phyloP scores from a whole-genome alignment of 1,140 invertebrate species.

The Leucophenga varia region DNA sequence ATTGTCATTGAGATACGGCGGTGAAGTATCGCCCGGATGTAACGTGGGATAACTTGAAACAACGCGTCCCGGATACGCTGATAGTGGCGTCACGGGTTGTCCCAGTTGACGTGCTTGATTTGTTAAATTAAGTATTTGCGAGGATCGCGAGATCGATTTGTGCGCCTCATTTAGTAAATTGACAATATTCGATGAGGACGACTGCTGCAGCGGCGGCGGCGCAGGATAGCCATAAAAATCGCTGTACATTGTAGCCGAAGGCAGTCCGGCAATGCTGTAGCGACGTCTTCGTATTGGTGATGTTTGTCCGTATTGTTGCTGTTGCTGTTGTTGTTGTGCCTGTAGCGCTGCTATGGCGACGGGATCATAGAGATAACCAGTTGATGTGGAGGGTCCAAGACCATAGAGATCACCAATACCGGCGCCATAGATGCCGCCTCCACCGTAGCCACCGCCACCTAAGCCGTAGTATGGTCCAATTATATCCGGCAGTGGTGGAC shows the following conservation, averaged over 20 bases:
- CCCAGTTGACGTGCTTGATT: conserved; percentile 47
- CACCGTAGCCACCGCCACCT: conserved; percentile 7
- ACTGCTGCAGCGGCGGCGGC: conserved; percentile 41
- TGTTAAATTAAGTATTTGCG: conserved; percentile 49
- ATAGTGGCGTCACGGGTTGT: conserved; percentile 31
- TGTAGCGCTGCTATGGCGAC: conserved; percentile 20
- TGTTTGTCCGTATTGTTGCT: conserved; percentile 23
- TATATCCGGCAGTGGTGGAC: conserved; percentile 53
- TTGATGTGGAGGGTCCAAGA: conserved; percentile 17
- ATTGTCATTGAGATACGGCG: conserved; percentile 52
- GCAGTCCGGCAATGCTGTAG: conserved; percentile 54
- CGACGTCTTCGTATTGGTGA: conserved; percentile 49
- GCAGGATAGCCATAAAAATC: conserved; percentile 49
- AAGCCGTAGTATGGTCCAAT: conserved; percentile 50
- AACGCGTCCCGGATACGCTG: conserved; percentile 31
- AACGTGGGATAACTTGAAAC: conserved; percentile 52
- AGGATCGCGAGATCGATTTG: conserved; percentile 55
- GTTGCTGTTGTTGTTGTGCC: conserved; percentile 10
- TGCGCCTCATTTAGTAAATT: conserved; percentile 55
- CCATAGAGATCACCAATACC: conserved; percentile 29
- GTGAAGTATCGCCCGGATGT: conserved; percentile 45
- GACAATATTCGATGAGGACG: conserved; percentile 49
- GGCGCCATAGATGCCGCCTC: conserved; percentile 13
- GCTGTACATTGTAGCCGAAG: conserved; percentile 53
- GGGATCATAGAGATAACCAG: conserved; percentile 28